Conservation (phyloP, 2,113 vertebrate species). For the Siniperca knerii region DNA sequence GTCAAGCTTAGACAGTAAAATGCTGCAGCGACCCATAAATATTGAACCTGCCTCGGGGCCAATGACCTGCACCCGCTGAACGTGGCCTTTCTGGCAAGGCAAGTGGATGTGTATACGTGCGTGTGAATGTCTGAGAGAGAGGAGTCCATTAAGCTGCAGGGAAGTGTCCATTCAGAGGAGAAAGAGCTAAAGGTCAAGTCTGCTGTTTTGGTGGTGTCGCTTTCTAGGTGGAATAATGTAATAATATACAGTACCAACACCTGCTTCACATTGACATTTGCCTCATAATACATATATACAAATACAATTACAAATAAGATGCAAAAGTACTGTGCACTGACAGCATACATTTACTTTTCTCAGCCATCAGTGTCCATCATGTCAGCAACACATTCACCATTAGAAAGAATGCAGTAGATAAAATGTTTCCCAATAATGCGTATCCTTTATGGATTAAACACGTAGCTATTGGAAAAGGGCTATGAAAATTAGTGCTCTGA, state of each 20-base stretch:
- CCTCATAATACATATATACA: background rate
- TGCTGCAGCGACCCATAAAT: conserved; percentile 70
- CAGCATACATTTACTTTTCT: background rate
- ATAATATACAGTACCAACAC: conserved; percentile 10
- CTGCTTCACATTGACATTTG: background rate
- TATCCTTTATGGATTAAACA: background rate
- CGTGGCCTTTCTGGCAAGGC: conserved; percentile 43
- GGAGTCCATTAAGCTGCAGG: conserved; percentile 44
- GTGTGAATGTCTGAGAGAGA: conserved; percentile 16
- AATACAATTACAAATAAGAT: background rate
- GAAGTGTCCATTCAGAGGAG: conserved; percentile 23
- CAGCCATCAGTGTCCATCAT: conserved; percentile 10
- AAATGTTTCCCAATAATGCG: background rate
- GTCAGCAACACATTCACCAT: background rate
- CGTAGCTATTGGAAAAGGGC: background rate
- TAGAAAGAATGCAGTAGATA: background rate
- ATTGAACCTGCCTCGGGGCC: conserved; percentile 70
- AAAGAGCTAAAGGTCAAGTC: conserved; percentile 38
- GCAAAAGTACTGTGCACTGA: background rate
- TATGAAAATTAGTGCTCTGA: background rate
- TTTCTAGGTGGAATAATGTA: conserved; percentile 26
- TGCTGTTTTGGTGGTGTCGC: conserved; percentile 25
- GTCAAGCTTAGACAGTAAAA: conserved; percentile 74
- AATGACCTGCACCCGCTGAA: conserved; percentile 58
- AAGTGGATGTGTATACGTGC: background rate